Conservation (phyloP, 2,888 invertebrate genomes). For the Ochropleura plecta region DNA sequence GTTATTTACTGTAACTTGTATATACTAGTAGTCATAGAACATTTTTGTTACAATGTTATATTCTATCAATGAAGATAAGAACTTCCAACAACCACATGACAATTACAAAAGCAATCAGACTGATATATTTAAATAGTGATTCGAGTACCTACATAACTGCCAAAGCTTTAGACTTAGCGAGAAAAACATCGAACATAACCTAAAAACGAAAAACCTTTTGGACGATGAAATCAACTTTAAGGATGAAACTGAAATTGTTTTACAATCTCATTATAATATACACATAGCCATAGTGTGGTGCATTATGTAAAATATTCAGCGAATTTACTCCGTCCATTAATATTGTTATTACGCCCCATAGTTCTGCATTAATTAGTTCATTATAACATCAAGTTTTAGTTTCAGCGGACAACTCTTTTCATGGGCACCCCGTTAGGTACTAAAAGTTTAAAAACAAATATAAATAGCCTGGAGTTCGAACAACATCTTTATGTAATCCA, state of each 20-base stretch:
- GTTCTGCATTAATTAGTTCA: constrained; percentile 47
- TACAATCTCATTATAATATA: constrained; percentile 13
- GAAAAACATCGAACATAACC: constrained; percentile 47
- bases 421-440: constrained; percentile 29
- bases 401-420: constrained; percentile 27
- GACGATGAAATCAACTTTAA: constrained; percentile 5
- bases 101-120: constrained; percentile 72
- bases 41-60: constrained; percentile 62
- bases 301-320: constrained; percentile 74
- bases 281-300: constrained; percentile 70
- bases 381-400: constrained; percentile 31
- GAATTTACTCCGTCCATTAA: constrained; percentile 86
- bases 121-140: constrained; percentile 77
- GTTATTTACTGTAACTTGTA: constrained; percentile 78
- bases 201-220: constrained; percentile 23
- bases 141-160: constrained; percentile 85
- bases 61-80: constrained; percentile 51
- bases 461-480: constrained; percentile 59
- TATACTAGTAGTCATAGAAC: constrained; percentile 63
- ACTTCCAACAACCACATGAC: constrained; percentile 64
- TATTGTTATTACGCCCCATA: constrained; percentile 61
- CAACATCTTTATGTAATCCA: constrained; percentile 56
- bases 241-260: constrained; percentile 18
- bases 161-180: constrained; percentile 84
- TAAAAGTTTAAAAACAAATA: constrained; percentile 33